These are phyloP conservation scores for Bos javanicus DNA, from an alignment of 2,113 vertebrate genomes.

Conservation along the genomic window DNA sequence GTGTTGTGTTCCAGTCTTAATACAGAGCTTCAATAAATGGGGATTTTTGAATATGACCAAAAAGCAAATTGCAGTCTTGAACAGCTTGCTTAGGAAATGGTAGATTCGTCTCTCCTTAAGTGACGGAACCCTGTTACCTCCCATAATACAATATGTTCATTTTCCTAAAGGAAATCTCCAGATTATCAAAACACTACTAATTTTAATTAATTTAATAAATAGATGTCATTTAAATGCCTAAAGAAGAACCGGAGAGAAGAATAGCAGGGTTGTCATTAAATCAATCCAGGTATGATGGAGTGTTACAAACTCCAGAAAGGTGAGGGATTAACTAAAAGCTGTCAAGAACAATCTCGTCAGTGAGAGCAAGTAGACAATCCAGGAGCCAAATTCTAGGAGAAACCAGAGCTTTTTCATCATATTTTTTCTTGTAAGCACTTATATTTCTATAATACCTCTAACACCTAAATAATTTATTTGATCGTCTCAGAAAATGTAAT, in stretches of 20 bases:
- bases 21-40: not conserved
- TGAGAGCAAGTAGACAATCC: not conserved
- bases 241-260: not conserved
- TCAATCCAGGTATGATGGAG: not conserved
- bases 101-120: not conserved
- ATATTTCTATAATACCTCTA: slow-evolving; percentile 1
- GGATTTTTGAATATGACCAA: not conserved
- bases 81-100: not conserved
- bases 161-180: slow-evolving; percentile 37
- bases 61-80: not conserved
- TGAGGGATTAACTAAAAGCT: not conserved
- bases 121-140: slow-evolving; percentile 9
- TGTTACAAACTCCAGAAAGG: not conserved
- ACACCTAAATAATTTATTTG: slow-evolving; percentile 51
- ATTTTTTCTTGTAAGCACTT: not conserved
- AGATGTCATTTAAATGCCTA: slow-evolving; percentile 9
- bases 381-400: not conserved
- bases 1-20: not conserved
- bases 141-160: not conserved
- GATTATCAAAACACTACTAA: slow-evolving; percentile 47
- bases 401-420: not conserved
- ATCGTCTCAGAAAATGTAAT: slow-evolving; percentile 36
- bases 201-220: slow-evolving; percentile 56
- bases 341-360: not conserved
- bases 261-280: not conserved